These are phyloP conservation scores for Callipepla californica DNA, from an alignment of 2,113 vertebrate species.

Conservation along the genomic window DNA sequence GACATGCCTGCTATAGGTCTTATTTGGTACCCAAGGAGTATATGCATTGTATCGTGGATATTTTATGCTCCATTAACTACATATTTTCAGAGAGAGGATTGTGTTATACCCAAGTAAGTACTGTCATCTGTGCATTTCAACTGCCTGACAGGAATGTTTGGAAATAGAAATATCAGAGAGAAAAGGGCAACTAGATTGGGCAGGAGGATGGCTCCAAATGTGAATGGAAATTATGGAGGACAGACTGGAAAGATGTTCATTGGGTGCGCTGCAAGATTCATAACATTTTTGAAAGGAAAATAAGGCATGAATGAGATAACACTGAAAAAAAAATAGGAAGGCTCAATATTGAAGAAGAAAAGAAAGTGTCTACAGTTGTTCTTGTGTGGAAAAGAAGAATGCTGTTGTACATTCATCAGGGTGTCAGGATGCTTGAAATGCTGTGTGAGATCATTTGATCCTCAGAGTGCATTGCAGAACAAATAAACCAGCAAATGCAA, in stretches of 20 bases:
- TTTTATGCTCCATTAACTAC: not conserved
- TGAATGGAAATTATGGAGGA: not conserved
- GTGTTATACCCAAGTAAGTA: not conserved
- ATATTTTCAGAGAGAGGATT: not conserved
- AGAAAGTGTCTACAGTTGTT: not conserved
- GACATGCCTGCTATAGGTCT: not conserved
- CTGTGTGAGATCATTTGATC: not conserved
- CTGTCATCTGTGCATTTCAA: not conserved
- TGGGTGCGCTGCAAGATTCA: not conserved
- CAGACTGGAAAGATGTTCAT: not conserved
- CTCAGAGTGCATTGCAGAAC: not conserved
- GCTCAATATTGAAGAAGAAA: not conserved
- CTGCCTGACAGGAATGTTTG: not conserved
- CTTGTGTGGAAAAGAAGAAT: not conserved
- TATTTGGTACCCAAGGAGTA: not conserved
- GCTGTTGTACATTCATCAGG: not conserved
- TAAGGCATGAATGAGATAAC: not conserved
- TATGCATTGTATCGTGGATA: not conserved
- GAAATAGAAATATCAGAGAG: not conserved
- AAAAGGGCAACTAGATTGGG: not conserved
- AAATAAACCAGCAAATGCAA: not conserved
- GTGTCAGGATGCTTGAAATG: not conserved
- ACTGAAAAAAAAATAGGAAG: not conserved
- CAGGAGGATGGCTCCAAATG: not conserved
- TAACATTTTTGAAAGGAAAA: not conserved